phyloP scores from a whole-genome alignment of 2,113 vertebrate genomes.

The Odontesthes bonariensis region DNA sequence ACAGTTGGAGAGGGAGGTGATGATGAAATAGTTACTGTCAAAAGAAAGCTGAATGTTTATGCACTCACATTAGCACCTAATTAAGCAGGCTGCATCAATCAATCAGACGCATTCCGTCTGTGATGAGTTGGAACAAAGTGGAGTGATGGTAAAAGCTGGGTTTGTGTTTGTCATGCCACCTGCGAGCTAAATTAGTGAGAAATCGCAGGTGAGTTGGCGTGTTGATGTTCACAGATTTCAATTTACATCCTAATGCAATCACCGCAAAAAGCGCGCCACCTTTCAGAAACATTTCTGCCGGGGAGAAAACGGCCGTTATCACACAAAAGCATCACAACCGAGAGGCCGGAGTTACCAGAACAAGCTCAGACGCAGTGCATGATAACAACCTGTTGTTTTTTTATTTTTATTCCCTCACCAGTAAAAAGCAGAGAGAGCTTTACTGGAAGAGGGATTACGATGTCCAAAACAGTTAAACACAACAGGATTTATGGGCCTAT shows the following conservation, averaged over 20 bases:
- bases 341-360: slow-evolving; percentile 37
- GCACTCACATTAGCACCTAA: slow-evolving; percentile 9
- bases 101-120: not conserved
- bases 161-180: not conserved
- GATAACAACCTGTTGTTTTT: slow-evolving; percentile 72
- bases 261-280: not conserved
- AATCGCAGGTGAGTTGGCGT: slow-evolving; percentile 63
- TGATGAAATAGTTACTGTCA: slow-evolving; percentile 50
- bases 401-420: slow-evolving; percentile 32
- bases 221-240: slow-evolving; percentile 37
- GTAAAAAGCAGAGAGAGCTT: slow-evolving; percentile 55
- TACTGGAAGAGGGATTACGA: slow-evolving; percentile 85
- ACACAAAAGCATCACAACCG: slow-evolving; percentile 28
- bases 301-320: not conserved
- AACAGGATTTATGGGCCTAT: slow-evolving; percentile 82
- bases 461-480: slow-evolving; percentile 84
- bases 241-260: slow-evolving; percentile 1
- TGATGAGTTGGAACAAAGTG: slow-evolving; percentile 4
- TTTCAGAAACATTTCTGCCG: slow-evolving; percentile 4
- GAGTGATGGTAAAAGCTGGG: not conserved
- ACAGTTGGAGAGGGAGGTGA: slow-evolving; percentile 41
- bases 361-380: slow-evolving; percentile 35
- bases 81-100: slow-evolving; percentile 22
- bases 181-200: slow-evolving; percentile 16
- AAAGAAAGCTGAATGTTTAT: slow-evolving; percentile 13